A percentile compares a stretch with the other conserved stretches of the same genome.
Evolutionary conservation across 2,888 invertebrate genomes (phyloP).

Genomic region (Calameuta filiformis): DNA sequence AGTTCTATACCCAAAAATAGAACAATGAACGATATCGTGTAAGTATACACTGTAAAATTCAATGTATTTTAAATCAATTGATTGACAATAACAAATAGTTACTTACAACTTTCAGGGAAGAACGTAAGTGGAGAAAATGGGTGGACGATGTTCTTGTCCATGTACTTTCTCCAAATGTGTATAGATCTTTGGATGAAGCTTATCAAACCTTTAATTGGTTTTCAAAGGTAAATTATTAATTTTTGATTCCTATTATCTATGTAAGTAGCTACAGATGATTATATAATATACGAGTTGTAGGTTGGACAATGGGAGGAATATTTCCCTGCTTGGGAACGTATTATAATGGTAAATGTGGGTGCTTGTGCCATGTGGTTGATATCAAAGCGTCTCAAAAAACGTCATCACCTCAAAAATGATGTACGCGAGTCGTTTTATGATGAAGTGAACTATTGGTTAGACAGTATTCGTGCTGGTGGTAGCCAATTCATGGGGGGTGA

Average conservation of each 20-base stretch:
- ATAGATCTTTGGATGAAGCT: conserved; percentile 86
- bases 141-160: conserved; percentile 92
- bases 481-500: conserved; percentile 87
- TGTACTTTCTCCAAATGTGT: conserved; percentile 95
- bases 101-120: conserved; percentile 74
- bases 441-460: conserved; percentile 84
- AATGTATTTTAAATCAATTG: not conserved
- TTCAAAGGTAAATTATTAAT: conserved; percentile 71
- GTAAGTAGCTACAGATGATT: conserved; percentile 1
- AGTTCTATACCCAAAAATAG: conserved; percentile 69
- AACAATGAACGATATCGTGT: conserved; percentile 72
- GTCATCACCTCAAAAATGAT: conserved; percentile 86
- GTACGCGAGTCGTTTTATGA: conserved; percentile 91
- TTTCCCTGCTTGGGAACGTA: conserved; percentile 88
- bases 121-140: conserved; percentile 97
- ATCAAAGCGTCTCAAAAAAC: conserved; percentile 87
- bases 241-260: not conserved
- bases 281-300: conserved; percentile 41
- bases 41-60: conserved; percentile 44
- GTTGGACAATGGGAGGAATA: conserved; percentile 92
- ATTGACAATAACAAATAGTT: not conserved
- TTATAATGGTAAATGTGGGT: conserved; percentile 90
- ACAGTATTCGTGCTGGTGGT: conserved; percentile 76
- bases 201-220: conserved; percentile 95
- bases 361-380: conserved; percentile 95